phyloP scores from a whole-genome alignment of 2,888 invertebrate species.

The Dryomyza anilis region DNA sequence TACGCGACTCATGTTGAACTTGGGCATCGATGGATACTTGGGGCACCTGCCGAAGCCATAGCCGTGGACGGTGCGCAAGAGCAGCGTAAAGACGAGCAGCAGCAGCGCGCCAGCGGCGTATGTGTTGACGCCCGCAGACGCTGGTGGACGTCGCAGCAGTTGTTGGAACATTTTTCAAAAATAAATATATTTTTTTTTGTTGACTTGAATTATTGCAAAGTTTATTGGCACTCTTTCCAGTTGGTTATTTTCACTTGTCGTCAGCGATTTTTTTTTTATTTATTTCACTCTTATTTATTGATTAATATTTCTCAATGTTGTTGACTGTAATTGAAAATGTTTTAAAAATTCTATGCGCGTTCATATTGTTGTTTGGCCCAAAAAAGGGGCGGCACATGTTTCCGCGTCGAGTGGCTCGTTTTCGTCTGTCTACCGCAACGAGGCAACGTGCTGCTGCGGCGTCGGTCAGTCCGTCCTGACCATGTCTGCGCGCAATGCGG shows the following conservation, averaged over 20 bases:
- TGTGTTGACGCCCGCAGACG: background rate
- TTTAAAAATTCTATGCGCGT: slow-evolving; percentile 3
- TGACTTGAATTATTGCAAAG: too few relatives aligned
- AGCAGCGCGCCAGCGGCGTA: background rate
- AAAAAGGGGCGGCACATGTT: too few relatives aligned
- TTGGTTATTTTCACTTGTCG: too few relatives aligned
- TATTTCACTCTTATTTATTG: background rate
- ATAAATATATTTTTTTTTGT: background rate
- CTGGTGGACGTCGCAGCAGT: background rate
- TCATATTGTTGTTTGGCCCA: background rate
- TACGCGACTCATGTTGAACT: slow-evolving; percentile 71
- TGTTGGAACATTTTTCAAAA: slow-evolving; percentile 1
- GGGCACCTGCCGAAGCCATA: slow-evolving; percentile 73
- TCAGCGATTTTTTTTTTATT: background rate
- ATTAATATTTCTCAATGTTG: background rate
- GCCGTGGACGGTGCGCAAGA: slow-evolving; percentile 36
- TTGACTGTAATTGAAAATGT: slow-evolving; percentile 7
- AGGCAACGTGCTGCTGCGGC: too few relatives aligned
- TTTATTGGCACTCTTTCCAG: too few relatives aligned
- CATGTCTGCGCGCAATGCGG: background rate
- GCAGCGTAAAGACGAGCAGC: slow-evolving; percentile 22
- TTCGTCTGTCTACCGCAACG: too few relatives aligned
- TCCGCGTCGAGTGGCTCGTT: too few relatives aligned
- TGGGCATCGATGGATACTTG: slow-evolving; percentile 68
- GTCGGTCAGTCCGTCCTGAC: background rate